Percentiles rank a stretch among this genome's conserved stretches.
These are phyloP conservation scores for Periparus ater DNA, from an alignment of 2,797 vertebrate genomes.

Conservation along the genomic window DNA sequence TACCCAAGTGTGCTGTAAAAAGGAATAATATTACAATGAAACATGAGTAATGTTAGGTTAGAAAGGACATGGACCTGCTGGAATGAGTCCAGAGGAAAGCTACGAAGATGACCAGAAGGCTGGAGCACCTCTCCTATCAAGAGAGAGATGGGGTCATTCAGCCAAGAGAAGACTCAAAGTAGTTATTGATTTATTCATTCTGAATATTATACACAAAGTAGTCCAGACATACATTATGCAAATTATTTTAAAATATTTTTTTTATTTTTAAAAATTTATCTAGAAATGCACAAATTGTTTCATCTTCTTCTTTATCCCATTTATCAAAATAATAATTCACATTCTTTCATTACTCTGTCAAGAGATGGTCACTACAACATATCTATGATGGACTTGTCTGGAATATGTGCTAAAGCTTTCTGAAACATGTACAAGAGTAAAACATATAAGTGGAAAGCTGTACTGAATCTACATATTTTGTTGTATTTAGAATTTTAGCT, in stretches of 20 bases:
- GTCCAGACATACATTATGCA: neutral
- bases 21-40: neutral
- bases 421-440: neutral
- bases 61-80: neutral
- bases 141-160: neutral
- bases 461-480: neutral
- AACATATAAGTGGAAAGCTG: neutral
- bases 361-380: neutral
- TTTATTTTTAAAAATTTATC: neutral
- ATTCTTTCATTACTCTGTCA: neutral
- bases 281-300: neutral
- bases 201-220: accelerated
- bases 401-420: neutral
- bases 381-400: neutral
- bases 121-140: neutral
- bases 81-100: neutral
- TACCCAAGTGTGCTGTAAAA: neutral
- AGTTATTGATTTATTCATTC: neutral
- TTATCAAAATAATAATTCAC: neutral
- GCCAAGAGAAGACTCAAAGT: neutral
- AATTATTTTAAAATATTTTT: neutral
- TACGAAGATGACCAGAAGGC: neutral
- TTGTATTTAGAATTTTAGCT: neutral
- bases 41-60: neutral
- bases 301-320: neutral